Base-by-base conservation (phyloP, 2,888 invertebrate species). In the Oxyteleia sp. region DNA sequence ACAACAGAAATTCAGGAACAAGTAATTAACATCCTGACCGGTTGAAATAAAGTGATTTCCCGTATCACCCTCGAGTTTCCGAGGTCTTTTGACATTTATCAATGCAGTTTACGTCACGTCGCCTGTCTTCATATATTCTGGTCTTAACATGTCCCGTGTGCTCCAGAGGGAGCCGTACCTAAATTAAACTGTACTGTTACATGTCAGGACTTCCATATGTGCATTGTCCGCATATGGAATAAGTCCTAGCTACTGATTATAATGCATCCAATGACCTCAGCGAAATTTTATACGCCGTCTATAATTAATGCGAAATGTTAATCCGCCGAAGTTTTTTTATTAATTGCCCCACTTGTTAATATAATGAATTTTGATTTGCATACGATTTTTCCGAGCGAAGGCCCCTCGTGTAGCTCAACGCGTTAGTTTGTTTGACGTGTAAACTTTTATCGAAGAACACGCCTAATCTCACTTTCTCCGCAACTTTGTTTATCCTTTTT, bases 171-270 rank as follows among this genome's bases (percentile, higher is more conserved):
- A 76, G 47, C 49, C 26, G 38, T 59, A 59, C 66, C 49, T 66
- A 76, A 76, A 68, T 76, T 68, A 68, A 76, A 57, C 47, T 35
- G 57, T 41, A 75, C 55, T 55, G 75, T 66, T 61, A 76, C 61
- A 76, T 61, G 68, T 76, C 76, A 76, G 53, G 68, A 66, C 51
- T 66, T n/a, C 13, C 5, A 23, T 23, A 23, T 23, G 45, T 59
- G 41, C 15, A 45, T 32, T 72, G 32, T 72, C 29, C 47, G 51
- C 49, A 76, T 76, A 51, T 38, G 49, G 38, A 66, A 66, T 76
- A 59, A 76, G 51, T 66, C 66, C 49, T 57, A 5, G 35, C 57
- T 64, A 75, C 64, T 64, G 41, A 29, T 35, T 41, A 53, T 43
- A 35, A 74, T 55, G 55, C 53, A 64, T 5, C 41, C 20, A 18